Evolutionary conservation across 1,140 invertebrate genomes (phyloP).

Genomic region (Papilio helenus): DNA sequence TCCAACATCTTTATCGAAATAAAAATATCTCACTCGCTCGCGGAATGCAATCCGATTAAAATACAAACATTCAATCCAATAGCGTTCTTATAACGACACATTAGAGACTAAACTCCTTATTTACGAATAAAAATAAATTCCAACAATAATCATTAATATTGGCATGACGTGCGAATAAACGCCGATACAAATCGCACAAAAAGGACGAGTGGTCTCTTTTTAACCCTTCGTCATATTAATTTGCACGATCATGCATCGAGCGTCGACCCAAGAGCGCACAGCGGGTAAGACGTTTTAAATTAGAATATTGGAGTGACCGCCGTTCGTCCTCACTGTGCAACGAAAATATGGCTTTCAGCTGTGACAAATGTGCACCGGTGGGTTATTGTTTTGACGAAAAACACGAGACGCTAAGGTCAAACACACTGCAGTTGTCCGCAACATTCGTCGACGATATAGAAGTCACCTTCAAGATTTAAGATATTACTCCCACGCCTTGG

Average conservation of each 20-base stretch:
- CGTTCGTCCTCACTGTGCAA: slow-evolving; percentile 58
- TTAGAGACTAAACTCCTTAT: background rate
- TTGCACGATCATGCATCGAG: slow-evolving; percentile 60
- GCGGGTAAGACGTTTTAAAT: slow-evolving; percentile 73
- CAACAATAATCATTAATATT: slow-evolving; percentile 43
- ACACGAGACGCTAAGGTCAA: slow-evolving; percentile 27
- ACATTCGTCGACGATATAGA: slow-evolving; percentile 17
- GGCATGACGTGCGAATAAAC: slow-evolving; percentile 41
- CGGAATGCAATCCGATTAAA: slow-evolving; percentile 34
- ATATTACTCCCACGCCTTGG: slow-evolving; percentile 50
- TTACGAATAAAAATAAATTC: slow-evolving; percentile 9
- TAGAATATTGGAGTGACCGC: slow-evolving; percentile 72
- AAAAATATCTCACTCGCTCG: slow-evolving; percentile 32
- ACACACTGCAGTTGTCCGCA: slow-evolving; percentile 23
- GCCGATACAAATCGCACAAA: slow-evolving; percentile 51
- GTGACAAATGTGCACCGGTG: slow-evolving; percentile 62
- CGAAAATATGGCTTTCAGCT: slow-evolving; percentile 59
- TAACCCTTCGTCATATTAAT: slow-evolving; percentile 51
- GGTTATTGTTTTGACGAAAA: slow-evolving; percentile 42
- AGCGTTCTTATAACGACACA: slow-evolving; percentile 4
- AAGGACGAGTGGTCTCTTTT: slow-evolving; percentile 49
- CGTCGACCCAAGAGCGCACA: slow-evolving; percentile 65
- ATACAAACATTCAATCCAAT: background rate
- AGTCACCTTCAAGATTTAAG: slow-evolving; percentile 49
- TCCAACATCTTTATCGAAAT: slow-evolving; percentile 26